These are phyloP conservation scores for Clamator glandarius DNA, from an alignment of 2,797 vertebrate species.

Conservation along the genomic window DNA sequence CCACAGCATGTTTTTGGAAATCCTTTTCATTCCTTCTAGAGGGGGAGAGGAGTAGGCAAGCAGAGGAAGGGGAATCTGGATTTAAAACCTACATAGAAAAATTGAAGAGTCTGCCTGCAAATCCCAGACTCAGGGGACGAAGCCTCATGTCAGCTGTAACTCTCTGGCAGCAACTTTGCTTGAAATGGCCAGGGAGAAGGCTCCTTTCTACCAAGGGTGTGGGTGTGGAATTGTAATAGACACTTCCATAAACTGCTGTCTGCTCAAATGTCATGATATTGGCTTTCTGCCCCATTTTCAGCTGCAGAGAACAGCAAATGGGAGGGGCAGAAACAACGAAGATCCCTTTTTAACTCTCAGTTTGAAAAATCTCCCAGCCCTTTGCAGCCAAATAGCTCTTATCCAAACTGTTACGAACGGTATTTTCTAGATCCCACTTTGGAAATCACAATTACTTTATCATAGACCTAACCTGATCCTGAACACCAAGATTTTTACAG, in stretches of 20 bases:
- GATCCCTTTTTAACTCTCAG: constrained; percentile 54
- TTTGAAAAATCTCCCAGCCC: constrained; percentile 8
- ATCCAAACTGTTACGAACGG: not conserved
- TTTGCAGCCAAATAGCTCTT: not conserved
- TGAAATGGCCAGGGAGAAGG: constrained; percentile 1
- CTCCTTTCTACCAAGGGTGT: not conserved
- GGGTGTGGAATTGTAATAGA: constrained; percentile 40
- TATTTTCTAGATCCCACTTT: not conserved
- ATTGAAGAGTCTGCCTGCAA: not conserved
- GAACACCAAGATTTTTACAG: not conserved
- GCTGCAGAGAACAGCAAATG: constrained; percentile 45
- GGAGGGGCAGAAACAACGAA: constrained; percentile 61
- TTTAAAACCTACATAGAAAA: not conserved
- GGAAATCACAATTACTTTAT: not conserved
- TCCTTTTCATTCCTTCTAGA: not conserved
- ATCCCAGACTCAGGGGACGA: not conserved
- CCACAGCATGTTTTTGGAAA: not conserved
- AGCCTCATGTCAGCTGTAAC: not conserved
- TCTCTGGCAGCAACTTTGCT: not conserved
- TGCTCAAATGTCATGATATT: constrained; percentile 50
- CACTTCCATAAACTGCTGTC: constrained; percentile 52
- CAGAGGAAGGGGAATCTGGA: not conserved
- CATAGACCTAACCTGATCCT: not conserved
- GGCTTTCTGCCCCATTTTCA: constrained; percentile 63
- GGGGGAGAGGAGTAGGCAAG: not conserved